Evolutionary conservation across 2,888 invertebrate genomes (phyloP).

Genomic region (Caenorhabditis wallacei): DNA sequence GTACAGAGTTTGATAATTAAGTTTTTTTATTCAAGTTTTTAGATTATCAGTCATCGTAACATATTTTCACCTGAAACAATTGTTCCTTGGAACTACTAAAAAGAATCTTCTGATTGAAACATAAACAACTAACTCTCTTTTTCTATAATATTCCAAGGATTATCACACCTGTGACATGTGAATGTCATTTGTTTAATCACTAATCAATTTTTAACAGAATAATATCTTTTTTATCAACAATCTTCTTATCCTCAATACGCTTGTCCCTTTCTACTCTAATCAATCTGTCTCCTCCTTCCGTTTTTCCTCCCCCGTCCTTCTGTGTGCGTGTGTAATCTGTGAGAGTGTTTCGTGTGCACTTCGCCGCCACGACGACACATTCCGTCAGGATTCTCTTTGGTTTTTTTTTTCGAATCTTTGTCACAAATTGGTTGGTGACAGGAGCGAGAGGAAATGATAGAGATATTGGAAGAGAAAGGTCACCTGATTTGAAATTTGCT

Average conservation of each 20-base stretch:
- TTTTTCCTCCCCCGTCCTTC: slow-evolving; percentile 35
- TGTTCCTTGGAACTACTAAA: too few relatives aligned
- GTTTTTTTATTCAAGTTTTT: too few relatives aligned
- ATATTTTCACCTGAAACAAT: too few relatives aligned
- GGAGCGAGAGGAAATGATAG: slow-evolving; percentile 15
- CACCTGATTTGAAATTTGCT: slow-evolving; percentile 52
- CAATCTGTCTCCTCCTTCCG: slow-evolving; percentile 29
- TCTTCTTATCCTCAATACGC: slow-evolving; percentile 16
- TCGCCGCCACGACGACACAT: slow-evolving; percentile 49
- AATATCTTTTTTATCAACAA: slow-evolving; percentile 45
- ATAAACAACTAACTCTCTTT: too few relatives aligned
- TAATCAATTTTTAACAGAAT: slow-evolving; percentile 1
- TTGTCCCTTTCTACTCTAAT: slow-evolving; percentile 21
- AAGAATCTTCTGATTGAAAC: too few relatives aligned
- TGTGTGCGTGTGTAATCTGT: slow-evolving; percentile 41
- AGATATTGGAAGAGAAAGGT: slow-evolving; percentile 25
- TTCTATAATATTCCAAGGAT: not conserved
- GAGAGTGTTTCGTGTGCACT: slow-evolving; percentile 55
- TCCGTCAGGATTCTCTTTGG: slow-evolving; percentile 25
- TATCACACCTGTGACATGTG: slow-evolving; percentile 24
- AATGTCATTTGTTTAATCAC: slow-evolving; percentile 19
- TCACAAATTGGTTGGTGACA: slow-evolving; percentile 60
- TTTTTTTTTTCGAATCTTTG: slow-evolving; percentile 31
- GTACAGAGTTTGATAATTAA: too few relatives aligned
- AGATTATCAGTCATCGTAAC: too few relatives aligned